These are phyloP conservation scores for Trichoplusia ni DNA, from an alignment of 1,140 invertebrate genomes.

Conservation along the genomic window DNA sequence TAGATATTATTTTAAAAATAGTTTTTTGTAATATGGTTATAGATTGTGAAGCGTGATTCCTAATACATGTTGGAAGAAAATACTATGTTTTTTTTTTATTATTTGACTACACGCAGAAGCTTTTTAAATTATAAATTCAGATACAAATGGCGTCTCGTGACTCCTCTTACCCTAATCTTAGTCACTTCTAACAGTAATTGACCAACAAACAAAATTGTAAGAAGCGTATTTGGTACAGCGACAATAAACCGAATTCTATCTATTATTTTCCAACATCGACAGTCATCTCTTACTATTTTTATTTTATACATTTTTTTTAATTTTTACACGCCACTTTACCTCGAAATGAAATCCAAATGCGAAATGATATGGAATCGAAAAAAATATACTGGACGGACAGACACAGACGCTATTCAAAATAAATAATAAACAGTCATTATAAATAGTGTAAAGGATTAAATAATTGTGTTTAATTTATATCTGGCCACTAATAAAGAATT, in stretches of 20 bases:
- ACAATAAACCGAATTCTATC: conserved; percentile 58
- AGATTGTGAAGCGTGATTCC: neutral
- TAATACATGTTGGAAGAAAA: conserved; percentile 5
- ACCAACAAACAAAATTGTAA: conserved; percentile 52
- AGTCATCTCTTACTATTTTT: conserved; percentile 68
- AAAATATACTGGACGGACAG: conserved; percentile 74
- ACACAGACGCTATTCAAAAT: conserved; percentile 61
- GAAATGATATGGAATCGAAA: conserved; percentile 57
- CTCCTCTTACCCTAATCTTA: conserved; percentile 32
- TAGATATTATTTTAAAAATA: conserved; percentile 8
- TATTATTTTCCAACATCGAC: conserved; percentile 55
- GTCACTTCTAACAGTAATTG: conserved; percentile 50
- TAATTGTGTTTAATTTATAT: neutral
- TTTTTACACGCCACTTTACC: conserved; percentile 71
- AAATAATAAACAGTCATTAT: conserved; percentile 27
- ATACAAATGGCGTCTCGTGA: neutral
- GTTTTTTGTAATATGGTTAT: conserved; percentile 1
- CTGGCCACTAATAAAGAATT: conserved; percentile 20
- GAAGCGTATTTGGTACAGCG: conserved; percentile 68
- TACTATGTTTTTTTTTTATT: conserved; percentile 1
- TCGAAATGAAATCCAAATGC: conserved; percentile 42
- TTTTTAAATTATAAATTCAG: conserved; percentile 22
- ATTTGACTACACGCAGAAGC: neutral
- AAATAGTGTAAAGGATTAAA: conserved; percentile 19
- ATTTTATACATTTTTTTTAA: conserved; percentile 68